A percentile compares a stretch with the other conserved stretches of the same genome.
These are phyloP conservation scores for Drosophila novamexicana DNA, from an alignment of 1,140 invertebrate species.

Conservation along the genomic window DNA sequence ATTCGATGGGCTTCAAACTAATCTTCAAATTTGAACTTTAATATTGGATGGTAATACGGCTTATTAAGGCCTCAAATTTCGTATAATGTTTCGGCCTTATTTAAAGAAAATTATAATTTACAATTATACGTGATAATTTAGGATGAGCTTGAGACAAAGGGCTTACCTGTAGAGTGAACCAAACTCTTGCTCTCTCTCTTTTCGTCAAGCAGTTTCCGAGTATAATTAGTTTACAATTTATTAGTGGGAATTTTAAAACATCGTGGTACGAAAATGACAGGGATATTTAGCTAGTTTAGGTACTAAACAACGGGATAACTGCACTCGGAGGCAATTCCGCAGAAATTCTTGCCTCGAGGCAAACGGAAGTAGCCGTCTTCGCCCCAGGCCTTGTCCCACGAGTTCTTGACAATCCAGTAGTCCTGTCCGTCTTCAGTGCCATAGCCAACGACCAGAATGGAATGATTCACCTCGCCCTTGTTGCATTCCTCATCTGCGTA, in stretches of 20 bases:
- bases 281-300: not conserved
- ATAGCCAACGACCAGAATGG: conserved; percentile 87
- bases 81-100: no score
- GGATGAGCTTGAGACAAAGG: no score
- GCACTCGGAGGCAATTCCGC: conserved; percentile 86
- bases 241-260: not conserved
- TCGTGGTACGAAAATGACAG: not conserved
- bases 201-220: not conserved
- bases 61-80: no score
- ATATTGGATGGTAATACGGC: no score
- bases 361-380: conserved; percentile 90
- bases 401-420: conserved; percentile 94
- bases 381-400: conserved; percentile 89
- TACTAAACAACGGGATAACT: conserved; percentile 78
- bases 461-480: conserved; percentile 85
- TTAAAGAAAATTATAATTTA: no score
- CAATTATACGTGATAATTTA: no score
- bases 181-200: no score
- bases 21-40: no score
- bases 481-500: conserved; percentile 86
- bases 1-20: no score
- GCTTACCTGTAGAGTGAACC: no score
- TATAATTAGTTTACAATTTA: not conserved
- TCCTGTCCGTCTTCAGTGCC: conserved; percentile 86
- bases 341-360: conserved; percentile 88